A percentile compares a stretch with the other conserved stretches of the same genome.
Evolutionary conservation across 2,113 vertebrate genomes (phyloP).

Genomic region (Pipa parva): DNA sequence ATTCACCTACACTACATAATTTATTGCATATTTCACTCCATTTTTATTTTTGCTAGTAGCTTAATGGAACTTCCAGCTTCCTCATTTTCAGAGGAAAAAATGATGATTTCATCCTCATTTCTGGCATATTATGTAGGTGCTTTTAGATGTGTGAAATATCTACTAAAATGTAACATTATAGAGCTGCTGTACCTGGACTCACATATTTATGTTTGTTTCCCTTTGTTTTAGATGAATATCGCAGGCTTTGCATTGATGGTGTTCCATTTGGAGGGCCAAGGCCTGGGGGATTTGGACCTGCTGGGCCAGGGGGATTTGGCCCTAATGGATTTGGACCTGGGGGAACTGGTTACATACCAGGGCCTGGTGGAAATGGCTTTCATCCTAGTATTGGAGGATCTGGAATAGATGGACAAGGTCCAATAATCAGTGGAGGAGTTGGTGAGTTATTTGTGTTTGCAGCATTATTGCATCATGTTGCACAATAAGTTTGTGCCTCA

Average conservation of each 20-base stretch:
- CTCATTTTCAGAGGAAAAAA: too few relatives aligned
- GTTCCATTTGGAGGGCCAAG: constrained; percentile 55
- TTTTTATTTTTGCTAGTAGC: background rate
- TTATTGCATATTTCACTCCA: too few relatives aligned
- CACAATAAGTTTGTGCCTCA: too few relatives aligned
- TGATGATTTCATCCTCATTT: too few relatives aligned
- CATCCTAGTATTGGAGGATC: constrained; percentile 52
- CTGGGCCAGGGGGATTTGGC: constrained; percentile 52
- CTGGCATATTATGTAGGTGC: too few relatives aligned
- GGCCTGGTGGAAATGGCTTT: constrained; percentile 64
- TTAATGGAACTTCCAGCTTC: too few relatives aligned
- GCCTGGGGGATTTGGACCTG: constrained; percentile 52
- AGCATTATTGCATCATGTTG: too few relatives aligned
- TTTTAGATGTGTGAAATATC: background rate
- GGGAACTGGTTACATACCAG: constrained; percentile 61
- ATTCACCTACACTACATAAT: too few relatives aligned
- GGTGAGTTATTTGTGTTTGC: constrained; percentile 54
- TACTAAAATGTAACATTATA: background rate
- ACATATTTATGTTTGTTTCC: too few relatives aligned
- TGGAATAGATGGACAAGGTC: constrained; percentile 54
- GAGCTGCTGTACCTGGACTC: too few relatives aligned
- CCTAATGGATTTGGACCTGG: constrained; percentile 54
- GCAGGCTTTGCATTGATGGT: constrained; percentile 65
- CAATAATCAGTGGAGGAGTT: constrained; percentile 60
- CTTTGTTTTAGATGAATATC: constrained; percentile 69